Evolutionary conservation across 2,113 vertebrate species (phyloP).

Genomic region (Oncorhynchus mykiss): DNA sequence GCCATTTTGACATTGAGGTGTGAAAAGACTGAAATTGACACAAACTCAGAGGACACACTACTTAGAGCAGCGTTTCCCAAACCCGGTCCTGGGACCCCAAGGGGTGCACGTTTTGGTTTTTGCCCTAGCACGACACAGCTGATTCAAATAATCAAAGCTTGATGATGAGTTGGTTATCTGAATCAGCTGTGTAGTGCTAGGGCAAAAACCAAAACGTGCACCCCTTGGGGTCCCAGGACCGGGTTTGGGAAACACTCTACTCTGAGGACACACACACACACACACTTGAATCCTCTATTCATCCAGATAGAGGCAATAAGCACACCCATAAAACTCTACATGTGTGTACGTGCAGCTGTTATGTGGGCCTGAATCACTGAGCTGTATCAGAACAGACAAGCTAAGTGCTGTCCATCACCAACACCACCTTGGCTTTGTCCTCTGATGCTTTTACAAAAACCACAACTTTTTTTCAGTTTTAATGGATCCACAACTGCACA

Average conservation of each 20-base stretch:
- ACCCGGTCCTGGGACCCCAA: too few species aligned
- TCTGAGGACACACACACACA: too few species aligned
- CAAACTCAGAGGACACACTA: neutral
- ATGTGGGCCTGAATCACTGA: neutral
- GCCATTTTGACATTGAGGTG: neutral
- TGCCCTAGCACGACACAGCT: too few species aligned
- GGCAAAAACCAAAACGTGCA: too few species aligned
- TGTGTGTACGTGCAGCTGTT: neutral
- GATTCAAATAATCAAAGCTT: too few species aligned
- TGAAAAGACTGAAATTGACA: neutral
- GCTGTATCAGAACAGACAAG: neutral
- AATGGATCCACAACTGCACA: too few species aligned
- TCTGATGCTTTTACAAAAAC: neutral
- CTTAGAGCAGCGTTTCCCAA: too few species aligned
- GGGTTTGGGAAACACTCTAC: too few species aligned
- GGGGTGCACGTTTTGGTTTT: too few species aligned
- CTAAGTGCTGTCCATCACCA: neutral
- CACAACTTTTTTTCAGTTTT: neutral
- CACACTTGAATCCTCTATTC: neutral
- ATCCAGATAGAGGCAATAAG: neutral
- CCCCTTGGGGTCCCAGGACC: too few species aligned
- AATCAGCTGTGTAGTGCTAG: too few species aligned
- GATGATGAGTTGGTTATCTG: too few species aligned
- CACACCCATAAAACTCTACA: neutral
- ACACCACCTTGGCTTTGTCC: neutral